phyloP scores from a whole-genome alignment of 2,113 vertebrate species.

The Ginglymostoma cirratum region DNA sequence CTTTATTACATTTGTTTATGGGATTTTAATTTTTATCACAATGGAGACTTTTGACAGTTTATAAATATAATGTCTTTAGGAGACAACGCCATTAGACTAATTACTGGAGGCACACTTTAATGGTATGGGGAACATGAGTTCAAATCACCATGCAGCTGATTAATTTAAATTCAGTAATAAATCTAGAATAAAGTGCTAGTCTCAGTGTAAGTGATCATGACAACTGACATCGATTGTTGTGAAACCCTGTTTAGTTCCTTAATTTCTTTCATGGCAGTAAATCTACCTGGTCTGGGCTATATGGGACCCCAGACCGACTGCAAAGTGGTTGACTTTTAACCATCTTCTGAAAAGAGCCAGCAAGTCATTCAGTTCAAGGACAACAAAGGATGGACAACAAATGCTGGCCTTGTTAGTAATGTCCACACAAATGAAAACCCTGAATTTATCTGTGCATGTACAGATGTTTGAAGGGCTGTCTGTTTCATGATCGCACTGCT shows the following conservation, averaged over 20 bases:
- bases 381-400: background rate
- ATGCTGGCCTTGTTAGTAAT: background rate
- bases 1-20: no score
- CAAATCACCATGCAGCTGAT: no score
- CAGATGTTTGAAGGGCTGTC: background rate
- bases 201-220: no score
- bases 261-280: background rate
- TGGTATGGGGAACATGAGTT: no score
- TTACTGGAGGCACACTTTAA: no score
- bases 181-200: no score
- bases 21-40: no score
- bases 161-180: no score
- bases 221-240: no score
- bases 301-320: background rate
- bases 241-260: background rate
- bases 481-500: background rate
- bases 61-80: no score
- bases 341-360: background rate
- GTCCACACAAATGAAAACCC: background rate
- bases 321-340: background rate
- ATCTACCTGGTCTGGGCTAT: background rate
- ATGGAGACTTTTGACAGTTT: no score
- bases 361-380: background rate
- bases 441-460: background rate
- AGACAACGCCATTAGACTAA: no score